Evolutionary conservation across 1,140 invertebrate genomes (phyloP), one percentile per base, ranked within the genome.

Genomic region (Papilio helenus): DNA sequence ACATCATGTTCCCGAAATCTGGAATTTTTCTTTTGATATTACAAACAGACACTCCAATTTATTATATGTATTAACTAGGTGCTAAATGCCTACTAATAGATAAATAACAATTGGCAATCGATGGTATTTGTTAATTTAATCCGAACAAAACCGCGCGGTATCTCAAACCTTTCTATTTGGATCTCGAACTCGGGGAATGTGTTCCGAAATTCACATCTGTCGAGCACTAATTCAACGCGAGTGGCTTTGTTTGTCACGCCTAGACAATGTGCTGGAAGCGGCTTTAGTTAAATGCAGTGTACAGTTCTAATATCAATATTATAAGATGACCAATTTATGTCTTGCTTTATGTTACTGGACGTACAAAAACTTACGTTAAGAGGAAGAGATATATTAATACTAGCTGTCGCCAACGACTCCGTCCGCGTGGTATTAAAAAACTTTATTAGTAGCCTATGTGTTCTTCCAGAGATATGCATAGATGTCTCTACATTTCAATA

Each of bases 221-320:
- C 85, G 84, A 79, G 78, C 88, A 86, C 83, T 90, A 91, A 89
- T 83, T 91, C 90, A 90, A 90, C 80, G 23, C 76, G 55, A 79
- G 16, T 82, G 72, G 81, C 81, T 83, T 80, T 77, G 55, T 77
- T 61, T 77, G 49, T 58, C 46, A 58, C 74, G 8, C 14, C 34
- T 23, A 29, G 29, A 55, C 42, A 73, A 73, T 46, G 20, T 16
- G 44, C 72, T 74, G 72, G 72, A 74, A 3, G 20, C 44, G n/a
- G 44, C 72, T 49, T 44, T 44, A 49, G 39, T 74, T 74, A 49
- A 29, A 74, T 74, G 72, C 46, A 26, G 20, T 23, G 3, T 68
- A 68, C 61, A 29, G 26, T 68, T 68, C 61, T 34, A 34, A 16
- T 29, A 3, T 68, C 12, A 26, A 34, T 65, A 26, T 29, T 16